These are phyloP conservation scores for Micromesistius poutassou DNA, from an alignment of 2,797 vertebrate genomes.

Conservation along the genomic window DNA sequence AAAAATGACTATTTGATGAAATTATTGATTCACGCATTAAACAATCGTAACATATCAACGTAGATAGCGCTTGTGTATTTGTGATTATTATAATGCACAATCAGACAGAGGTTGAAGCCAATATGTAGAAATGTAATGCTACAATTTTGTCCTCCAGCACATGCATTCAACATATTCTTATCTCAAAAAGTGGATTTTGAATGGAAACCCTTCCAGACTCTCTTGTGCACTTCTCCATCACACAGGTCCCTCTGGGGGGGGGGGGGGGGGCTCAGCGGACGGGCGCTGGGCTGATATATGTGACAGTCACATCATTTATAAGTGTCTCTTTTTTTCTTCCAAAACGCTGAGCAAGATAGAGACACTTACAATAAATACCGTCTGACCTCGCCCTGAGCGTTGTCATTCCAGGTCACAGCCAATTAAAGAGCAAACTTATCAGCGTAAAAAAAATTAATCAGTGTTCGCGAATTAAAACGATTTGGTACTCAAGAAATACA, in stretches of 20 bases:
- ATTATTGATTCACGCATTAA: neutral
- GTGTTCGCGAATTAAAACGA: neutral
- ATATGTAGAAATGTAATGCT: neutral
- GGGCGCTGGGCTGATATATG: conserved; percentile 62
- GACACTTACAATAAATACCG: conserved; percentile 42
- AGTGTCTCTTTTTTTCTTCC: conserved; percentile 34
- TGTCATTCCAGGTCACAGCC: neutral
- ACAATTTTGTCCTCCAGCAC: neutral
- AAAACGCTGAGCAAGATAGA: conserved; percentile 59
- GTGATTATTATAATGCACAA: neutral
- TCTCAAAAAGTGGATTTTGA: neutral
- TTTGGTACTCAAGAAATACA: neutral
- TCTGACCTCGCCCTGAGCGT: conserved; percentile 39
- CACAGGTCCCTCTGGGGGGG: conserved; percentile 52
- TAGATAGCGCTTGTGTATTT: neutral
- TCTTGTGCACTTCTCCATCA: conserved; percentile 36
- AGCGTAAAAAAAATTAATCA: neutral
- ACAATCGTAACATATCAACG: neutral
- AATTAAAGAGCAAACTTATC: neutral
- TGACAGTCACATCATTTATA: conserved; percentile 51
- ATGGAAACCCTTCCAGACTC: neutral
- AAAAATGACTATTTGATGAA: no score
- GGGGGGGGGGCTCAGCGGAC: conserved; percentile 25
- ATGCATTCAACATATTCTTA: neutral
- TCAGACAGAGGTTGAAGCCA: neutral